Evolutionary conservation across 2,797 vertebrate genomes (phyloP), one percentile per base, ranked within the genome.

Genomic region (Acipenser ruthenus): DNA sequence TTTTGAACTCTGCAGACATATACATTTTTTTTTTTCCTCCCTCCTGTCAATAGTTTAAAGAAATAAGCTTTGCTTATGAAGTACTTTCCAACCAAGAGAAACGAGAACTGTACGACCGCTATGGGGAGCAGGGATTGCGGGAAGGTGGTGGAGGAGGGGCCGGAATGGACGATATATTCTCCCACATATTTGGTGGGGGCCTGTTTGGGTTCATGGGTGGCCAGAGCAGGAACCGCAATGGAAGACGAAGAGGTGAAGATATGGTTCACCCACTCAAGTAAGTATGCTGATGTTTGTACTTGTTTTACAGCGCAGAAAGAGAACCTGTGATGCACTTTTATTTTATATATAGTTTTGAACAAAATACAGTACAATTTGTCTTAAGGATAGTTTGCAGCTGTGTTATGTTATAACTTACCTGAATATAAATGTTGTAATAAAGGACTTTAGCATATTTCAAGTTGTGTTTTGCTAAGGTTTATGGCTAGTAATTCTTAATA

Each of bases 241-340:
- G 96, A 47, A 94, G 97, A 68, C 90, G 96, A 62, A 88, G 95
- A 85, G 97, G 97, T 63, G 97, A 99, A 73, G 97, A 99, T 80
- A 98, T 98, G 96, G 94, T 99, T 76, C 96, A 99, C 79, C 96
- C 96, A 2, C 93, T 99, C 53, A 99, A 97, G 96, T 98, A 76
- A 92, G 85, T 87, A 65, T 66, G 59, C 15, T 8, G 64, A 12
- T 10, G 15, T 15, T 23, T 15, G 48, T 23, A 18, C 9, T 62
- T 49, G 15, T 18, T 37, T 37, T 37, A 37, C 23, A 37, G 2
- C 2, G 23, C 23, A 37, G 23, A 37, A 37, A 37, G 23, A 37
- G 23, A 37, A 37, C 23, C 2, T 3, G 2, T 37, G 23, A 37
- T 1, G 15, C 15, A 18, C 15, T 18, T 18, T 18, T 18, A 18